Percentiles rank a stretch among this genome's conserved stretches.
phyloP scores from a whole-genome alignment of 1,140 invertebrate genomes.

The Drosophila nigromelanica region DNA sequence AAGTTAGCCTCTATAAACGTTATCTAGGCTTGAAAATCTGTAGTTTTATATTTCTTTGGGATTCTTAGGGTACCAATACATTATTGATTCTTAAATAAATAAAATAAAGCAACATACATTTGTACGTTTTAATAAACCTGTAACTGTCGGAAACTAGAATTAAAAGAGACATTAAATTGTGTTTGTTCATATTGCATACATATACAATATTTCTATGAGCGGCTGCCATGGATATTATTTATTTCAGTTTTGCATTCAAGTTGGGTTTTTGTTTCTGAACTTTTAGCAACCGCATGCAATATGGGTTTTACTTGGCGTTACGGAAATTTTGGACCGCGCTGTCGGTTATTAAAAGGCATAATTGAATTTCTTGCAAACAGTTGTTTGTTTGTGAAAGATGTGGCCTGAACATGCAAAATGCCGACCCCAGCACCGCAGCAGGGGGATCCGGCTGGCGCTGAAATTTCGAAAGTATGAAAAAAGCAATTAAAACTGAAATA shows the following conservation, averaged over 20 bases:
- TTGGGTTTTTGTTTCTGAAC: background rate
- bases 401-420: conserved; percentile 73
- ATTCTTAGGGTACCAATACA: no score
- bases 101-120: no score
- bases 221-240: conserved; percentile 1
- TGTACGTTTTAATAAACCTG: no score
- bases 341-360: conserved; percentile 81
- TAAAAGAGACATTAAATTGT: no score
- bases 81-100: no score
- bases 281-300: conserved; percentile 18
- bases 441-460: conserved; percentile 55
- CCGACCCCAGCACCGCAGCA: background rate
- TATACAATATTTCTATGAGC: background rate
- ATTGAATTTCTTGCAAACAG: conserved; percentile 82
- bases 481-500: conserved; percentile 83
- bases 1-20: no score
- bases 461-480: conserved; percentile 81
- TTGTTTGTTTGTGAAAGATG: conserved; percentile 76
- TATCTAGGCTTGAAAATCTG: no score
- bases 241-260: background rate
- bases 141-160: no score
- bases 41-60: no score
- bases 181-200: no score
- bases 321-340: conserved; percentile 56
- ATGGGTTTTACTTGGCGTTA: conserved; percentile 24